A percentile compares a stretch with the other conserved stretches of the same genome.
phyloP scores from a whole-genome alignment of 2,113 vertebrate genomes.

The Engystomops pustulosus region DNA sequence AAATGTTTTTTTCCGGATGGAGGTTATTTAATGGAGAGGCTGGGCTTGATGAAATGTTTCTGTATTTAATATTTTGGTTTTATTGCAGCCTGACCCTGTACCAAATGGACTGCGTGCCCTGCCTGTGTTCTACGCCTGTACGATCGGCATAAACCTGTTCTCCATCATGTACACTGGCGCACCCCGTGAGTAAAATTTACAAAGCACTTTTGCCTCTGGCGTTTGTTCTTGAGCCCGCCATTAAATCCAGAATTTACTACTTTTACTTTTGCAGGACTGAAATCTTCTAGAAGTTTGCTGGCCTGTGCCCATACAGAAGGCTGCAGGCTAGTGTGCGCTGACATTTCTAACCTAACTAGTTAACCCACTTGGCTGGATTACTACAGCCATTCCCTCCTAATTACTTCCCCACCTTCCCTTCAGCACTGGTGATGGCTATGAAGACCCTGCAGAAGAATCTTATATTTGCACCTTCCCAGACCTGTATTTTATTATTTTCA shows the following conservation, averaged over 20 bases:
- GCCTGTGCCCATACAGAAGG: conserved; percentile 89
- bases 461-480: no score
- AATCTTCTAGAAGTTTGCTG: conserved; percentile 92
- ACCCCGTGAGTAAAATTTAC: conserved; percentile 81
- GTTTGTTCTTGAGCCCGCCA: conserved; percentile 67
- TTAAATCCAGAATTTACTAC: conserved; percentile 93
- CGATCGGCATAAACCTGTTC: conserved; percentile 91
- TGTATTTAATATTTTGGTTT: neutral
- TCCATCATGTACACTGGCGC: conserved; percentile 94
- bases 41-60: no score
- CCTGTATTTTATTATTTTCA: conserved; percentile 9
- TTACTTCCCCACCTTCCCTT: conserved; percentile 66
- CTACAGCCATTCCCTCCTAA: conserved; percentile 78
- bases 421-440: conserved; percentile 62
- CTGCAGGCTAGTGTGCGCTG: conserved; percentile 89
- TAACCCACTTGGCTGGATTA: conserved; percentile 76
- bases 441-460: conserved; percentile 62
- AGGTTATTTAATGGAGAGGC: no score
- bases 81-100: conserved; percentile 84
- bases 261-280: conserved; percentile 94
- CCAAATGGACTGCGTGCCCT: conserved; percentile 90
- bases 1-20: no score
- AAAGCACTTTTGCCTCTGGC: conserved; percentile 61
- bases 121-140: conserved; percentile 92
- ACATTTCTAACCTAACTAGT: conserved; percentile 75